Percentiles rank a stretch among this genome's conserved stretches.
phyloP scores from a whole-genome alignment of 2,797 vertebrate species.

The Balearica regulorum region DNA sequence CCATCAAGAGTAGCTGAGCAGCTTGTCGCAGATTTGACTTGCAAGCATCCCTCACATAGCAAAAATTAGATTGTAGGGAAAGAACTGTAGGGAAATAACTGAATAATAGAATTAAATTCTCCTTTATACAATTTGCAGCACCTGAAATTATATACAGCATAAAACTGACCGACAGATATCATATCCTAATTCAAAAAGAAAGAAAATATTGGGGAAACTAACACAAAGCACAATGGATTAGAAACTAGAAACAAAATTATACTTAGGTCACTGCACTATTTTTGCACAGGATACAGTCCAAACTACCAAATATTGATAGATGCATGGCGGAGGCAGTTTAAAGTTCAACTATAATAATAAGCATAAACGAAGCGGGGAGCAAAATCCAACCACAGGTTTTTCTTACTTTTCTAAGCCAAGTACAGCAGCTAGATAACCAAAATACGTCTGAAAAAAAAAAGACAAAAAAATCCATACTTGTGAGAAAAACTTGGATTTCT shows the following conservation, averaged over 20 bases:
- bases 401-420: not conserved
- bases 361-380: fast-evolving
- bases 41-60: not conserved
- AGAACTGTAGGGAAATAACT: not conserved
- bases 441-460: not conserved
- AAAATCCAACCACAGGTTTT: not conserved
- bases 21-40: not conserved
- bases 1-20: not conserved
- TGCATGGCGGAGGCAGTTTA: not conserved
- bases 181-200: not conserved
- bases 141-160: not conserved
- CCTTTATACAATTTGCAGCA: not conserved
- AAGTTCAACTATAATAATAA: not conserved
- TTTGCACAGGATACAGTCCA: not conserved
- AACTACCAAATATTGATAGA: not conserved
- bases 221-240: not conserved
- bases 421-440: not conserved
- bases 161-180: not conserved
- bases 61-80: not conserved
- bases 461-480: not conserved
- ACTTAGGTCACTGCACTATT: not conserved
- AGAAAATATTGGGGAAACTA: not conserved
- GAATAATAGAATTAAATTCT: not conserved
- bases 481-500: not conserved
- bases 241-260: not conserved